Conservation (phyloP, 2,888 invertebrate genomes). For the Phorcus lineatus region DNA sequence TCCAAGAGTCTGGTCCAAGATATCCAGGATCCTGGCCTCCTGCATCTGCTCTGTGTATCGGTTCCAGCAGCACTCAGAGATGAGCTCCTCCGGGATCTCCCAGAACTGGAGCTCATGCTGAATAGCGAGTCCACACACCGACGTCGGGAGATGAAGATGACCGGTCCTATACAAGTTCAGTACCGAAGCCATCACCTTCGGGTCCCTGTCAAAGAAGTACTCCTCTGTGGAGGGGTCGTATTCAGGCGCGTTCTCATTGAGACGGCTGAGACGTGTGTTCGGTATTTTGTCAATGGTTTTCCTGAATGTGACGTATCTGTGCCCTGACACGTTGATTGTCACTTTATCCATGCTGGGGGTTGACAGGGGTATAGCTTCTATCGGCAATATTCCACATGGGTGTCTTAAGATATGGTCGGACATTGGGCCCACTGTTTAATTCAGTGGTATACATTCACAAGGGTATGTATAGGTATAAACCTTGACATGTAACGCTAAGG, state of each 20-base stretch:
- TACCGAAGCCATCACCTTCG: constrained; percentile 49
- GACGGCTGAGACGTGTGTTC: constrained; percentile 43
- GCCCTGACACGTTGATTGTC: constrained; percentile 48
- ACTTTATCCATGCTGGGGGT: constrained; percentile 2
- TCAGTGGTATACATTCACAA: too few relatives aligned
- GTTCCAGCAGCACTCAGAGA: constrained; percentile 55
- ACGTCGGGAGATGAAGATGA: constrained; percentile 59
- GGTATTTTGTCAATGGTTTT: constrained; percentile 38
- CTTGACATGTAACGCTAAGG: too few relatives aligned
- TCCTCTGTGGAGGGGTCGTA: constrained; percentile 30
- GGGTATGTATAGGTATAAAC: too few relatives aligned
- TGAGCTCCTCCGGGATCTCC: constrained; percentile 53
- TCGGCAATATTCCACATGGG: too few relatives aligned
- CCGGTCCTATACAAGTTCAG: constrained; percentile 53
- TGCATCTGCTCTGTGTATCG: not conserved
- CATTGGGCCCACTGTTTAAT: too few relatives aligned
- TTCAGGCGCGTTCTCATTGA: constrained; percentile 19
- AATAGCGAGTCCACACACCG: constrained; percentile 48
- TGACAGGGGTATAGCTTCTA: too few relatives aligned
- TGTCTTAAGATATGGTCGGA: too few relatives aligned
- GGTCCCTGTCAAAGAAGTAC: constrained; percentile 58
- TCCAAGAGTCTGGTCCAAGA: not conserved
- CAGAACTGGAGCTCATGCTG: constrained; percentile 55
- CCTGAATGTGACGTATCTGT: constrained; percentile 34
- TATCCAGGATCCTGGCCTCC: not conserved